A percentile compares a stretch with the other conserved stretches of the same genome.
phyloP scores from a whole-genome alignment of 2,797 vertebrate species.

The Echeneis naucrates region DNA sequence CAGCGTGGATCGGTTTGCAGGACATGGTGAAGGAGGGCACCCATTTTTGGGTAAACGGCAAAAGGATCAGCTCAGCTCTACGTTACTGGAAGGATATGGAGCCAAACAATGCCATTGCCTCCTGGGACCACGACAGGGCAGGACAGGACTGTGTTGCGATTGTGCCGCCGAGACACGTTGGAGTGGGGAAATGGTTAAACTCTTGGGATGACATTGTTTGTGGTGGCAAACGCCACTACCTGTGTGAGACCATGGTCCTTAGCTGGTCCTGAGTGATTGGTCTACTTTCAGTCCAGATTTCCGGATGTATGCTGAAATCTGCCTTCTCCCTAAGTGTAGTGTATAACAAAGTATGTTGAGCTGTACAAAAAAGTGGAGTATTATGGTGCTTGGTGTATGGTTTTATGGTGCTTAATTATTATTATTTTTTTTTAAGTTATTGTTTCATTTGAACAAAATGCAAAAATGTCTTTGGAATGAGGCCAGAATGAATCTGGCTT shows the following conservation, averaged over 20 bases:
- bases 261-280: neutral
- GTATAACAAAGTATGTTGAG: neutral
- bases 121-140: neutral
- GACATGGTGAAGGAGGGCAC: constrained; percentile 19
- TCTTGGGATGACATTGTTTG: constrained; percentile 26
- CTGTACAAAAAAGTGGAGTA: neutral
- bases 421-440: neutral
- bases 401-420: neutral
- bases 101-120: constrained; percentile 20
- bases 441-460: neutral
- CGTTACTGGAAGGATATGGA: neutral
- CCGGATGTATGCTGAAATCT: neutral
- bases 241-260: constrained; percentile 11
- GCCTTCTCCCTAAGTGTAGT: neutral
- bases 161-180: rapidly evolving
- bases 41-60: constrained; percentile 7
- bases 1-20: constrained; percentile 33
- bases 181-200: neutral
- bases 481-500: neutral
- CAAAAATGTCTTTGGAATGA: no score
- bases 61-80: rapidly evolving
- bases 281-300: neutral
- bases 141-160: constrained; percentile 42
- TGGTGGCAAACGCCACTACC: neutral
- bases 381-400: no score